These are phyloP conservation scores for Sinocyclocheilus anshuiensis DNA, from an alignment of 2,113 vertebrate species.

Conservation along the genomic window DNA sequence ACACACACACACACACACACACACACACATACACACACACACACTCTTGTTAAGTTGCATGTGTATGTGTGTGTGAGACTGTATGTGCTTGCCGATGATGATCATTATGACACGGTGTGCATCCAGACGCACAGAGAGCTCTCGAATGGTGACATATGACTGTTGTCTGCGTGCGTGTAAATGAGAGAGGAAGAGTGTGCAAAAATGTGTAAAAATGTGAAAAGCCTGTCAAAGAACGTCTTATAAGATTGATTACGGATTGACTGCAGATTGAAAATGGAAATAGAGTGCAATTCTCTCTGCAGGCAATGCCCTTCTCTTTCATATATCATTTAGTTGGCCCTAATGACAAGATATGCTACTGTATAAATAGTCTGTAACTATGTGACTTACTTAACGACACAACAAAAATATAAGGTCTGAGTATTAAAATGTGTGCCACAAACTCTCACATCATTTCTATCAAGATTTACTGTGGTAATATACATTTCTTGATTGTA, in stretches of 20 bases:
- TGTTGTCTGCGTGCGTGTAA: constrained; percentile 54
- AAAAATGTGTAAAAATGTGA: constrained; percentile 66
- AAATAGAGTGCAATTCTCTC: constrained; percentile 46
- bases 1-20: constrained; percentile 69
- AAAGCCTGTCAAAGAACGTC: constrained; percentile 57
- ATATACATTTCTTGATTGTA: background rate
- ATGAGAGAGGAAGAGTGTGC: constrained; percentile 34
- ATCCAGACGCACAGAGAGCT: constrained; percentile 37
- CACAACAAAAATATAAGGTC: background rate
- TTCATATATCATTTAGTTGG: constrained; percentile 7
- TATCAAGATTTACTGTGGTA: background rate
- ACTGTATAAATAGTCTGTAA: background rate
- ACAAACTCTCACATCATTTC: background rate
- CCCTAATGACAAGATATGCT: constrained; percentile 9
- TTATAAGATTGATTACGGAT: constrained; percentile 74
- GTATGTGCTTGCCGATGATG: constrained; percentile 27
- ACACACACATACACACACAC: background rate
- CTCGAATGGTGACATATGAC: constrained; percentile 53
- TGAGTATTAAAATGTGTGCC: background rate
- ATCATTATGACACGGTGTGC: constrained; percentile 52
- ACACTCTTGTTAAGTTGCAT: constrained; percentile 19
- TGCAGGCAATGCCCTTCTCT: constrained; percentile 16
- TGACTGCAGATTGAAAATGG: constrained; percentile 71
- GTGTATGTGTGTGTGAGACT: constrained; percentile 35
- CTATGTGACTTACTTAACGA: background rate